phyloP scores from a whole-genome alignment of 2,113 vertebrate species.

The Scolopax mira region DNA sequence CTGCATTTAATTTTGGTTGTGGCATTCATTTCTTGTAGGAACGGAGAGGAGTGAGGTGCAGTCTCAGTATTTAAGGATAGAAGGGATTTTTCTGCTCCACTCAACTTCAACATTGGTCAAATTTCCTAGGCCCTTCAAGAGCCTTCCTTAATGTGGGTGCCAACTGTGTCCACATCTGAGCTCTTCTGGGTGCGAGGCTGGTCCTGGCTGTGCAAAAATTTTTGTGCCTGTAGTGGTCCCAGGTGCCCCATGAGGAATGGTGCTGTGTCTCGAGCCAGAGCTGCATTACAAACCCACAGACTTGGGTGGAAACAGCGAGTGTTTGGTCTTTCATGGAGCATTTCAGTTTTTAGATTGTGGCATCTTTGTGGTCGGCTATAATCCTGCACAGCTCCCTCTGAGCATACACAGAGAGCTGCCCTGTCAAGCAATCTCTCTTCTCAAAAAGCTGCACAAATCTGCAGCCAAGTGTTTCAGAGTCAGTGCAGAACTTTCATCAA shows the following conservation, averaged over 20 bases:
- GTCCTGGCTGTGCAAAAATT: neutral
- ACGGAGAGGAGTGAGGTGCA: neutral
- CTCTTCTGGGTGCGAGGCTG: neutral
- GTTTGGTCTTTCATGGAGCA: neutral
- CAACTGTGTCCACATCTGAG: neutral
- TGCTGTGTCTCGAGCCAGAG: neutral
- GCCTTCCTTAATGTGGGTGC: neutral
- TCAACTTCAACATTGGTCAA: neutral
- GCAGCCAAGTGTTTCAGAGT: neutral
- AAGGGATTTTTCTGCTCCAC: neutral
- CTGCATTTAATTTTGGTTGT: neutral
- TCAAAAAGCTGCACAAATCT: neutral
- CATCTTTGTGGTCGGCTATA: neutral
- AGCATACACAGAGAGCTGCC: neutral
- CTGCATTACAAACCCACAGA: neutral
- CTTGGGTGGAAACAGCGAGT: fast-evolving
- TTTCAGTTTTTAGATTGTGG: neutral
- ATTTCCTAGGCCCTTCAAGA: neutral
- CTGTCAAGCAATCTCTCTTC: neutral
- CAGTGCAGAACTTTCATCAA: neutral
- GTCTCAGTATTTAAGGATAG: neutral
- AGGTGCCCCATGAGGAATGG: neutral
- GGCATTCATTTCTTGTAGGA: neutral
- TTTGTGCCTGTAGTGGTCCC: neutral
- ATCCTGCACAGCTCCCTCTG: neutral